Percentiles rank a stretch among this genome's conserved stretches.
These are phyloP conservation scores for Pangasianodon gigas DNA, from an alignment of 2,113 vertebrate genomes.

Conservation along the genomic window DNA sequence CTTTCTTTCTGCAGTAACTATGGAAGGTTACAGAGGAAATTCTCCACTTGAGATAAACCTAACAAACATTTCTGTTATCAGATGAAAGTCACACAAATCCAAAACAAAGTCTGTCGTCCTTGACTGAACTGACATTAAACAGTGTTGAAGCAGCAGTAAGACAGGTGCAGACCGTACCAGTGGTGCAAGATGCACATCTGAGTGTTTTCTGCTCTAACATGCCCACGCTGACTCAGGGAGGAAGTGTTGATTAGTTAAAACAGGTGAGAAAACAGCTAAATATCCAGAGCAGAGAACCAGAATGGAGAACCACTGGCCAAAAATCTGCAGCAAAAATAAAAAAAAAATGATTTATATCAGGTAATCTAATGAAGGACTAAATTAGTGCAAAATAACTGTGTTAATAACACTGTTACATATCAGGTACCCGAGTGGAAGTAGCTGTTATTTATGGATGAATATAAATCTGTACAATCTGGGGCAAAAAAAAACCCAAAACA, in stretches of 20 bases:
- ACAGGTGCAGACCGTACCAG: neutral
- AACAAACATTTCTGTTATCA: constrained; percentile 5
- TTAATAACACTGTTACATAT: too few relatives aligned
- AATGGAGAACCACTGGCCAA: neutral
- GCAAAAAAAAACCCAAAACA: too few relatives aligned
- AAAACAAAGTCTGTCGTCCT: neutral
- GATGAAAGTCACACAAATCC: neutral
- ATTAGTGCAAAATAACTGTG: too few relatives aligned
- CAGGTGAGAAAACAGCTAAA: neutral
- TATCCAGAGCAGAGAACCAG: neutral
- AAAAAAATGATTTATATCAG: neutral
- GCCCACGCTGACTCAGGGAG: neutral
- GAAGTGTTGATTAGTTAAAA: neutral
- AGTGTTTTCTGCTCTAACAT: neutral
- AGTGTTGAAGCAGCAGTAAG: neutral
- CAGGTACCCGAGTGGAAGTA: too few relatives aligned
- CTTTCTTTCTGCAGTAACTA: neutral
- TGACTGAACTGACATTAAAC: neutral
- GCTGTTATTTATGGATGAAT: neutral
- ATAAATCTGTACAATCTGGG: neutral
- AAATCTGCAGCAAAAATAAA: neutral
- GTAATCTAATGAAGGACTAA: neutral
- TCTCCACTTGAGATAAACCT: neutral
- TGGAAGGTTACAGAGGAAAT: neutral
- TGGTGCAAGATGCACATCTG: neutral